phyloP scores from a whole-genome alignment of 1,140 invertebrate species.

The Platyscapa corneri region DNA sequence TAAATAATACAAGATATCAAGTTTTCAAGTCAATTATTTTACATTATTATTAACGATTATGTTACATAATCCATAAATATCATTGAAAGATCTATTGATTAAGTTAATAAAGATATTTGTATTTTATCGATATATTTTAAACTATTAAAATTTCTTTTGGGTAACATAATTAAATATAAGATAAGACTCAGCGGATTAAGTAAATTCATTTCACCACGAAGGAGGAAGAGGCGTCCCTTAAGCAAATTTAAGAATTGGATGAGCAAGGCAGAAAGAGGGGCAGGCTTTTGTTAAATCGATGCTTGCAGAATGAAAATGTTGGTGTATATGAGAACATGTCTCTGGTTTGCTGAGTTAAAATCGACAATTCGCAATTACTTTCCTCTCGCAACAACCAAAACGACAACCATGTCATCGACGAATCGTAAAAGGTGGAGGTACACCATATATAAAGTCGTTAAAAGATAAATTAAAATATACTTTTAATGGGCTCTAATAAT shows the following conservation, averaged over 20 bases:
- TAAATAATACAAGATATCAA: too few species aligned
- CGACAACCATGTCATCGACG: background rate
- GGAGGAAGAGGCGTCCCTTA: background rate
- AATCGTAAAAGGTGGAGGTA: background rate
- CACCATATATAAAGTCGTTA: background rate
- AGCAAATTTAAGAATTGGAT: background rate
- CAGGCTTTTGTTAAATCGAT: conserved; percentile 20
- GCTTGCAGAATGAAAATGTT: background rate
- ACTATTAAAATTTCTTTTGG: too few species aligned
- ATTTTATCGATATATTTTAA: too few species aligned
- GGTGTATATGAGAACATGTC: background rate
- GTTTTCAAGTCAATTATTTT: too few species aligned
- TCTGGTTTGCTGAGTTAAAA: background rate
- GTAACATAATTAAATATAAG: background rate
- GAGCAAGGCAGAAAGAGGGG: background rate
- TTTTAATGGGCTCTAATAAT: background rate
- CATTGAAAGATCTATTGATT: too few species aligned
- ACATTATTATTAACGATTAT: too few species aligned
- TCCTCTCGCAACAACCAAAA: background rate
- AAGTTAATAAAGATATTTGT: too few species aligned
- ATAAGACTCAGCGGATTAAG: background rate
- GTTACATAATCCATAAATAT: too few species aligned
- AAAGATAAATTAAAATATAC: background rate
- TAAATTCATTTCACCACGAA: background rate
- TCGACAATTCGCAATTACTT: background rate